Evolutionary conservation across 2,797 vertebrate genomes (phyloP).

Genomic region (Rhabdophis nuchalis): DNA sequence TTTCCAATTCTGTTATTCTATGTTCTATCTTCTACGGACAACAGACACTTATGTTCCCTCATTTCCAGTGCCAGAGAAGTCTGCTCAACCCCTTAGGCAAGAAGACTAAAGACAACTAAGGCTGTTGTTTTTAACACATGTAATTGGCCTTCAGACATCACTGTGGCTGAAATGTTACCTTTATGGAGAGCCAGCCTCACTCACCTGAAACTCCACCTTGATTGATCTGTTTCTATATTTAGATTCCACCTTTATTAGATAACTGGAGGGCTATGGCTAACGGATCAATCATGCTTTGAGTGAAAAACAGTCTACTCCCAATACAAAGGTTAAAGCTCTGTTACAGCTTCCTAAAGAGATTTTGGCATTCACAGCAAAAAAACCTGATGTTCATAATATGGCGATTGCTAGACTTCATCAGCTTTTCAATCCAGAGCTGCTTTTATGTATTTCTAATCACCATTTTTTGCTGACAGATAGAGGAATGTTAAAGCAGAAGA

Average conservation of each 20-base stretch:
- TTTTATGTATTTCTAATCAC: neutral
- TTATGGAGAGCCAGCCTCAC: neutral
- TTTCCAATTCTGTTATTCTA: no score
- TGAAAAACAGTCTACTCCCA: neutral
- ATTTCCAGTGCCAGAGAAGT: no score
- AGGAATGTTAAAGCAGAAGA: neutral
- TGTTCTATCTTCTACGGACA: no score
- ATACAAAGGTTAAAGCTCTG: neutral
- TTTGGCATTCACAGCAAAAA: neutral
- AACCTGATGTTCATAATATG: neutral
- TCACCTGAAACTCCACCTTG: neutral
- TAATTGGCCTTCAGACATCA: neutral
- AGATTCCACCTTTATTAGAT: neutral
- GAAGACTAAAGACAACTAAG: neutral
- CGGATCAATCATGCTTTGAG: neutral
- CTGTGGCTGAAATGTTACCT: neutral
- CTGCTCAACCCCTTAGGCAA: neutral
- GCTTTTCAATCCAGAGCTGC: neutral
- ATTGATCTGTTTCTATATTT: neutral
- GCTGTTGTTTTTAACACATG: neutral
- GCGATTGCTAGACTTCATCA: slow-evolving; percentile 4
- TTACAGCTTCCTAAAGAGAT: neutral
- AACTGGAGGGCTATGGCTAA: neutral
- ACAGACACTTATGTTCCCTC: no score
- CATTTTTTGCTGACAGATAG: neutral